Conservation (phyloP, 2,888 invertebrate genomes). For the Ditylenchus weischeri region DNA sequence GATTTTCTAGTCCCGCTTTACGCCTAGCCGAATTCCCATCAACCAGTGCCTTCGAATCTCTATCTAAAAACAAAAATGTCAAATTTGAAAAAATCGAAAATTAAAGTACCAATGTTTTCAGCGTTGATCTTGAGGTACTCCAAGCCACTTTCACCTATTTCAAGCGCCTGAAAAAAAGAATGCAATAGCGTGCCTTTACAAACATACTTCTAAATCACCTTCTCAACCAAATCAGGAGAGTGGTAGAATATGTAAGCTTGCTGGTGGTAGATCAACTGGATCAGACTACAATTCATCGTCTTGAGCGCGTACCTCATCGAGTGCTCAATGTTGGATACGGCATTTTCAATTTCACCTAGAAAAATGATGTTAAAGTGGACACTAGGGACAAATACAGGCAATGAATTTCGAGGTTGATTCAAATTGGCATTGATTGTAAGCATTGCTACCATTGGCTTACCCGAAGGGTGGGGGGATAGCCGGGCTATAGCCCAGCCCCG, state of each 20-base stretch:
- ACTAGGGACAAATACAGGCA: too few relatives aligned
- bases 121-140: conserved; percentile 21
- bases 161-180: conserved; percentile 20
- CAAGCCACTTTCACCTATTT: conserved; percentile 17
- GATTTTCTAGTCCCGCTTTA: conserved; percentile 20
- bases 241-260: conserved; percentile 19
- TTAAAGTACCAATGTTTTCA: conserved; percentile 4
- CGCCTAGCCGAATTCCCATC: conserved; percentile 20
- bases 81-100: too few relatives aligned
- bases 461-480: too few relatives aligned
- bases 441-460: too few relatives aligned
- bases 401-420: too few relatives aligned
- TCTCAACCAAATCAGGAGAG: too few relatives aligned
- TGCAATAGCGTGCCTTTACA: too few relatives aligned
- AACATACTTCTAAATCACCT: too few relatives aligned
- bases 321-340: conserved; percentile 17
- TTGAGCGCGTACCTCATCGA: conserved; percentile 21
- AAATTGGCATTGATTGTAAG: too few relatives aligned
- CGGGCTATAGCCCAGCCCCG: too few relatives aligned
- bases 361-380: not conserved
- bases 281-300: conserved; percentile 19
- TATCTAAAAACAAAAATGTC: not conserved
- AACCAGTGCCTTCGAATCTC: not conserved
- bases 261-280: conserved; percentile 24
- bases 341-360: conserved; percentile 16